phyloP scores from a whole-genome alignment of 2,888 invertebrate genomes.

The Panzeria rudis region DNA sequence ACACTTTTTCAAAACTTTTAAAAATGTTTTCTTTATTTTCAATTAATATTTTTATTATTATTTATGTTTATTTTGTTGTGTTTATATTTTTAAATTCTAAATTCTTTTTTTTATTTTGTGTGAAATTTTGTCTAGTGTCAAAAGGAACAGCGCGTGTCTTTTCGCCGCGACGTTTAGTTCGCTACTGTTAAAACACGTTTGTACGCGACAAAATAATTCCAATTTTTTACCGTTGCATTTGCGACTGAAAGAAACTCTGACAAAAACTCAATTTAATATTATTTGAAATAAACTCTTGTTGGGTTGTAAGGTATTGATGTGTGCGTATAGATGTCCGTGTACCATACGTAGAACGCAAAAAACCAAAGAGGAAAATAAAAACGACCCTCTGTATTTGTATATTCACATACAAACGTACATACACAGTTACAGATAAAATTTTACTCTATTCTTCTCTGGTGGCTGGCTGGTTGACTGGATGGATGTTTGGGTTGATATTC shows the following conservation, averaged over 20 bases:
- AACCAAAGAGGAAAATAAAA: conserved; percentile 60
- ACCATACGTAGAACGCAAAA: conserved; percentile 47
- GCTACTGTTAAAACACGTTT: conserved; percentile 79
- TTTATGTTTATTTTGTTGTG: conserved; percentile 29
- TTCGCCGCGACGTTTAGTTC: conserved; percentile 83
- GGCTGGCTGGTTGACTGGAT: conserved; percentile 73
- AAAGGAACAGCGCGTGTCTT: conserved; percentile 81
- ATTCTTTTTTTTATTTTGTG: conserved; percentile 46
- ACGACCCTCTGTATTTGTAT: conserved; percentile 69
- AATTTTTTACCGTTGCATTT: conserved; percentile 77
- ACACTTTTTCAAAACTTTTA: conserved; percentile 22
- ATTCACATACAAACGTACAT: conserved; percentile 46
- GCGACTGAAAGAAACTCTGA: conserved; percentile 71
- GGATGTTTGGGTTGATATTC: conserved; percentile 46
- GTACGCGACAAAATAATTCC: conserved; percentile 76
- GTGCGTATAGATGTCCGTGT: conserved; percentile 44
- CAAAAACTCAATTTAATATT: conserved; percentile 59
- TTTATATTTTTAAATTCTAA: conserved; percentile 43
- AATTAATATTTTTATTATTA: conserved; percentile 24
- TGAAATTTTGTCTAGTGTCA: conserved; percentile 57
- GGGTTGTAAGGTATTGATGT: conserved; percentile 41
- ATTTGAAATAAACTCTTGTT: conserved; percentile 69
- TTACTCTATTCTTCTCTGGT: conserved; percentile 57
- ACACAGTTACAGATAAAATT: conserved; percentile 45
- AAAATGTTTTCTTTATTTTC: conserved; percentile 40